Percentiles rank a stretch among this genome's conserved stretches.
phyloP scores from a whole-genome alignment of 2,797 vertebrate genomes.

The Sylvia borin region DNA sequence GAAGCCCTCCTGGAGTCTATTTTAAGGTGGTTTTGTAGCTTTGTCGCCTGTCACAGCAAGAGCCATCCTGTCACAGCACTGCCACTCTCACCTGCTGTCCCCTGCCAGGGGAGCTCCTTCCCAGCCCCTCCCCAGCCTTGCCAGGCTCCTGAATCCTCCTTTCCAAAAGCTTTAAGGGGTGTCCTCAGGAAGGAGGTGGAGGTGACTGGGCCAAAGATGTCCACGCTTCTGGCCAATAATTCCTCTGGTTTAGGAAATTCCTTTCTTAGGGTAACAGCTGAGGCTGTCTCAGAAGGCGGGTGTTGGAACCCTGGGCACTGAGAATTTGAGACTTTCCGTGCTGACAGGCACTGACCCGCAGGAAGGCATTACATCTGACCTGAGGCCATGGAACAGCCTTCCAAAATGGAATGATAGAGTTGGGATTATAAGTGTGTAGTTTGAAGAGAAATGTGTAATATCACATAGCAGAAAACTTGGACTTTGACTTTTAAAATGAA shows the following conservation, averaged over 20 bases:
- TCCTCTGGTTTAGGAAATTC: background rate
- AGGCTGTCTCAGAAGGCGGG: background rate
- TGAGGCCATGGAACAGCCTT: no score
- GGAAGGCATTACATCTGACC: no score
- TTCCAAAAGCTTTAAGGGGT: background rate
- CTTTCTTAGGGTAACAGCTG: background rate
- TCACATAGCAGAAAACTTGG: no score
- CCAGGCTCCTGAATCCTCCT: background rate
- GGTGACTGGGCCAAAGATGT: background rate
- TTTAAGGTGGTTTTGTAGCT: constrained; percentile 55
- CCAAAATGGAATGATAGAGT: no score
- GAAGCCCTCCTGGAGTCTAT: constrained; percentile 52
- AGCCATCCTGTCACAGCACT: background rate
- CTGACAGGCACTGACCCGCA: no score
- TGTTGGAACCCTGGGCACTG: no score
- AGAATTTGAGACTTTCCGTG: no score
- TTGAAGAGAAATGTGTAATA: no score
- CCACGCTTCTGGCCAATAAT: background rate
- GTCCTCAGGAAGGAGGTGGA: background rate
- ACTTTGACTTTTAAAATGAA: no score
- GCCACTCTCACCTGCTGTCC: background rate
- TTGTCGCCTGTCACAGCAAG: background rate
- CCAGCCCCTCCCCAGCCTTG: no score
- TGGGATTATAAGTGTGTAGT: no score
- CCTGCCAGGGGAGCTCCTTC: background rate